phyloP scores from a whole-genome alignment of 2,888 invertebrate species.

The Tinea pellionella region DNA sequence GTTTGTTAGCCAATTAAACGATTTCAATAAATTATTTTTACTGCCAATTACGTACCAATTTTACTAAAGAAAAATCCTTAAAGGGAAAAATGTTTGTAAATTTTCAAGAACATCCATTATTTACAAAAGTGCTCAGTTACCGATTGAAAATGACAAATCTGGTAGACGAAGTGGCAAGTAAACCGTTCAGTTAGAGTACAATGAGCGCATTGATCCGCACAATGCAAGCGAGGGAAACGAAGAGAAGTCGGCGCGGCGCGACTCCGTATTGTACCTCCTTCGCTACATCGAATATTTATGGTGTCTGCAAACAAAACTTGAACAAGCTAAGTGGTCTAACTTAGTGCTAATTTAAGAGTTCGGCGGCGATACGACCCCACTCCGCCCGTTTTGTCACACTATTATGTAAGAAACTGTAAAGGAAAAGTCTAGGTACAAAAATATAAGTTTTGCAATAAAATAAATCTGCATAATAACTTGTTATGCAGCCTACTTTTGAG shows the following conservation, averaged over 20 bases:
- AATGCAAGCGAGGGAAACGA: conserved; percentile 25
- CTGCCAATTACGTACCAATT: too few relatives aligned
- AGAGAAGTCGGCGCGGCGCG: conserved; percentile 15
- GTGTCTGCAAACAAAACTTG: conserved; percentile 61
- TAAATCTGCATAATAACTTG: conserved; percentile 1
- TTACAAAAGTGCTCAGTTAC: conserved; percentile 6
- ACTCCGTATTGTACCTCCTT: conserved; percentile 42
- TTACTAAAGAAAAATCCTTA: too few relatives aligned
- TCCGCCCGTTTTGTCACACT: conserved; percentile 48
- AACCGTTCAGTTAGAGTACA: conserved; percentile 11
- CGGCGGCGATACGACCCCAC: conserved; percentile 37
- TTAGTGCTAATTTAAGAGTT: conserved; percentile 66
- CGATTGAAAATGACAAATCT: conserved; percentile 7
- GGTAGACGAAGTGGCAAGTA: conserved; percentile 5
- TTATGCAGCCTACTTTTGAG: not conserved
- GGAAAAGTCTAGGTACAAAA: conserved; percentile 9
- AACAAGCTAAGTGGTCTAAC: conserved; percentile 64
- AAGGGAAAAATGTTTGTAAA: not conserved
- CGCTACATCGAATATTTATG: conserved; percentile 56
- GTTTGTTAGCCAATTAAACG: not conserved
- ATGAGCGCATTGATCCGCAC: conserved; percentile 38
- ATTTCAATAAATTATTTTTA: not conserved
- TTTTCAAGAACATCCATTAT: not conserved
- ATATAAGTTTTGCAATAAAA: not conserved
- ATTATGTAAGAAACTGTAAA: conserved; percentile 7